These are phyloP conservation scores for Pandemis heparana DNA, from an alignment of 2,888 invertebrate species.

Conservation along the genomic window DNA sequence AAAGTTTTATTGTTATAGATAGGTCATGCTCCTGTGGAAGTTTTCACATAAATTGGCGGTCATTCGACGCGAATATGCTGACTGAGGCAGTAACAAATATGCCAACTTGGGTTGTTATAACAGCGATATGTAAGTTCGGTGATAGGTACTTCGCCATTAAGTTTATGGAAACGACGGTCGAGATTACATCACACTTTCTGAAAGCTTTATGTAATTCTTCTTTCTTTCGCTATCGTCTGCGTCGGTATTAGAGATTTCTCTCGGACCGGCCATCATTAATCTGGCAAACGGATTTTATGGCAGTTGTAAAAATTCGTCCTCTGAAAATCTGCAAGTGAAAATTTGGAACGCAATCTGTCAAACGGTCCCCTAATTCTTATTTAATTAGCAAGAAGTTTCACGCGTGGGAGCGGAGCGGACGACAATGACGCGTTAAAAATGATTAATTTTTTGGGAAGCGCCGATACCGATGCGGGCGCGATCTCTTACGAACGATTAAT, in stretches of 20 bases:
- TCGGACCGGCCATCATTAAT: constrained; percentile 63
- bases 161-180: constrained; percentile 83
- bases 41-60: constrained; percentile 86
- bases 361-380: constrained; percentile 80
- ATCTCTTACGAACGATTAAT: constrained; percentile 79
- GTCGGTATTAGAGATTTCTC: constrained; percentile 35
- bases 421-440: constrained; percentile 83
- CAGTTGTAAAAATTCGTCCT: constrained; percentile 65
- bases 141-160: constrained; percentile 82
- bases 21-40: constrained; percentile 81
- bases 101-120: constrained; percentile 85
- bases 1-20: constrained; percentile 81
- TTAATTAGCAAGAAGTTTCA: constrained; percentile 80
- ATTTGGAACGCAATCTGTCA: constrained; percentile 78
- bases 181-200: constrained; percentile 84
- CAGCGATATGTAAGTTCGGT: constrained; percentile 85
- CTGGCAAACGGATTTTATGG: constrained; percentile 69
- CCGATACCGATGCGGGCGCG: constrained; percentile 68
- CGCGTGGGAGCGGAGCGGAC: constrained; percentile 69
- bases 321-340: constrained; percentile 64
- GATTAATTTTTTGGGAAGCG: constrained; percentile 81
- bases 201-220: constrained; percentile 82
- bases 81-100: constrained; percentile 85
- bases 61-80: constrained; percentile 85
- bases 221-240: constrained; percentile 63